Evolutionary conservation across 2,797 vertebrate genomes (phyloP).

Genomic region (Sebastes taczanowskii): DNA sequence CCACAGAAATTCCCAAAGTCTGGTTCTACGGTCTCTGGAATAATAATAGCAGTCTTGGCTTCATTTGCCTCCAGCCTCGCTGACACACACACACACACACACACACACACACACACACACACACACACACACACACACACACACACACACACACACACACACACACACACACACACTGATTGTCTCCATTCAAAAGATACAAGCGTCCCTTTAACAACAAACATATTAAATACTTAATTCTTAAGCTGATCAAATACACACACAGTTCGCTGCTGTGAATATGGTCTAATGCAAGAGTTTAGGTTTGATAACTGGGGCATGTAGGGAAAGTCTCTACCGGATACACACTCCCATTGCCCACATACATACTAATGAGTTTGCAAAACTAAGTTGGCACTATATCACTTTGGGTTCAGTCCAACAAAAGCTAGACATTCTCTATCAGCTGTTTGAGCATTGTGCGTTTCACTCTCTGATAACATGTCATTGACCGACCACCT

Average conservation of each 20-base stretch:
- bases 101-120: neutral
- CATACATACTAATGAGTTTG: constrained; percentile 3
- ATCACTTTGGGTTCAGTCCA: neutral
- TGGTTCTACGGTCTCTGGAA: neutral
- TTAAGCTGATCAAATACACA: neutral
- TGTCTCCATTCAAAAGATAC: neutral
- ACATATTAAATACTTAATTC: neutral
- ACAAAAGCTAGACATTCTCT: neutral
- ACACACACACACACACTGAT: neutral
- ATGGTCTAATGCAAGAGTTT: neutral
- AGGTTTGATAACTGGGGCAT: neutral
- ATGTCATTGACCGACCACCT: constrained; percentile 12
- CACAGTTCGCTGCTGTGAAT: neutral
- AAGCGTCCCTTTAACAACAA: neutral
- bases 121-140: neutral
- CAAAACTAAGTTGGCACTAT: constrained; percentile 16
- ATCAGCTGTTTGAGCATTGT: constrained; percentile 14
- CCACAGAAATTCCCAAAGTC: constrained; percentile 2
- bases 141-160: neutral
- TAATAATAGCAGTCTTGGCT: constrained; percentile 20
- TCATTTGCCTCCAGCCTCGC: constrained; percentile 7
- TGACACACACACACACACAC: neutral
- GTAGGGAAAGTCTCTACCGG: neutral
- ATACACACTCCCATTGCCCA: neutral
- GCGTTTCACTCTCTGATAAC: constrained; percentile 30